Conservation (phyloP, 2,797 vertebrate genomes). For the Anabacerthia variegaticeps region DNA sequence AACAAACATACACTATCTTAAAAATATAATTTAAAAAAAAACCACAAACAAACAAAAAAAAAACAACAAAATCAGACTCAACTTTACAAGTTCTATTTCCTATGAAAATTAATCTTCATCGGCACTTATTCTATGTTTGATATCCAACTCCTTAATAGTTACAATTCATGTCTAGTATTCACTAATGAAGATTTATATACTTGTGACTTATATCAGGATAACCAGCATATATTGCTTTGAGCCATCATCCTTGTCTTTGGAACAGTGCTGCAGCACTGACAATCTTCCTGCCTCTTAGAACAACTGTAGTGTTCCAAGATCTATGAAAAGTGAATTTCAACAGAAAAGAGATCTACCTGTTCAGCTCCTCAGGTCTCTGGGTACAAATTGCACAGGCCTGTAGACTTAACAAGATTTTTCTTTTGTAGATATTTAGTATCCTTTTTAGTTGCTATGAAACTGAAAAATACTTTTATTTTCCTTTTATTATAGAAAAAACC, state of each 20-base stretch:
- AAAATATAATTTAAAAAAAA: background rate
- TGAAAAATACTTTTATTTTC: background rate
- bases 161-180: background rate
- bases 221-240: background rate
- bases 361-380: background rate
- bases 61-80: background rate
- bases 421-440: background rate
- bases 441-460: background rate
- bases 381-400: background rate
- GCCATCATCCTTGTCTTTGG: background rate
- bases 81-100: background rate
- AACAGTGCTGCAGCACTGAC: background rate
- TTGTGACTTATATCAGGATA: background rate
- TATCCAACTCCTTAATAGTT: background rate
- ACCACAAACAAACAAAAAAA: background rate
- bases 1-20: background rate
- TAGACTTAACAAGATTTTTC: background rate
- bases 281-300: background rate
- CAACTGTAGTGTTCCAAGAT: background rate
- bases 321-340: background rate
- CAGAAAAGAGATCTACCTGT: background rate
- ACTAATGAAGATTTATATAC: background rate
- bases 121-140: background rate
- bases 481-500: background rate
- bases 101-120: background rate